These are phyloP conservation scores for Bombyx mori DNA, from an alignment of 1,140 invertebrate genomes.

Conservation along the genomic window ASM3026992v2 NC_085127.1:11227501-11228000, in stretches of 20 bases:
- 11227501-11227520: slow-evolving; percentile 60
- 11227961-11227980: too few species aligned
- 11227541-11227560: slow-evolving; percentile 51
- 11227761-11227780: slow-evolving; percentile 1
- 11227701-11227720: slow-evolving; percentile 4
- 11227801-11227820: neutral
- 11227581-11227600: slow-evolving; percentile 12
- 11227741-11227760: neutral
- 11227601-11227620: slow-evolving; percentile 1
- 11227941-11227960: too few species aligned
- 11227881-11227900: too few species aligned
- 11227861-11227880: too few species aligned
- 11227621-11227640: neutral
- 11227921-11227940: too few species aligned
- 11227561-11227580: slow-evolving; percentile 17
- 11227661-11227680: neutral
- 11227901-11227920: too few species aligned
- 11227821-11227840: slow-evolving; percentile 2
- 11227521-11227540: slow-evolving; percentile 53
- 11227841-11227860: too few species aligned
- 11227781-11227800: slow-evolving; percentile 2
- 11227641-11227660: neutral
- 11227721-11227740: slow-evolving; percentile 4
- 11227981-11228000: too few species aligned
- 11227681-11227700: slow-evolving; percentile 2